Conservation (phyloP, 2,888 invertebrate genomes). For the Acanthosoma haemorrhoidale region DNA sequence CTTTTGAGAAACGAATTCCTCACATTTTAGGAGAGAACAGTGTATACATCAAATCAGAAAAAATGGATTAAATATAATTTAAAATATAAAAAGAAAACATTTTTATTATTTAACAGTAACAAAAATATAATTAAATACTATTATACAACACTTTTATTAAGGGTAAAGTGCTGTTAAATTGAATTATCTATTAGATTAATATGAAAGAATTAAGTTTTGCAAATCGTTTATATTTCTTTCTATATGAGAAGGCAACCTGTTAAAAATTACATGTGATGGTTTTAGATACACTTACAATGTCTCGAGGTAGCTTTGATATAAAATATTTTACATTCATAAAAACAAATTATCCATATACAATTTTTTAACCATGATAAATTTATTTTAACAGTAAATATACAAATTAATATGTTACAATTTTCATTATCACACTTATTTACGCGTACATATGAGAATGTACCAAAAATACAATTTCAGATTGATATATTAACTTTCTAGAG, state of each 20-base stretch:
- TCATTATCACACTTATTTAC: background rate
- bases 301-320: background rate
- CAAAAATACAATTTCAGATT: background rate
- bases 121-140: conserved; percentile 7
- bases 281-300: background rate
- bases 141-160: background rate
- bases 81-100: conserved; percentile 3
- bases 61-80: background rate
- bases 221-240: background rate
- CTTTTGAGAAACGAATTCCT: no score
- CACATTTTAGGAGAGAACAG: no score
- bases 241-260: background rate
- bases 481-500: background rate
- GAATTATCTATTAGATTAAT: background rate
- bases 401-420: background rate
- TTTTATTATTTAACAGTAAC: conserved; percentile 6
- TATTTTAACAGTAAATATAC: background rate
- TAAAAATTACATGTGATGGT: background rate
- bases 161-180: background rate
- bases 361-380: background rate
- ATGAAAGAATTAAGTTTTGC: background rate
- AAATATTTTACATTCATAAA: no score
- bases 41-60: no score
- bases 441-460: no score
- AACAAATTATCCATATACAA: background rate